Evolutionary conservation across 2,797 vertebrate species (phyloP), one percentile per base, ranked within the genome.

Genomic region (Emys orbicularis): DNA sequence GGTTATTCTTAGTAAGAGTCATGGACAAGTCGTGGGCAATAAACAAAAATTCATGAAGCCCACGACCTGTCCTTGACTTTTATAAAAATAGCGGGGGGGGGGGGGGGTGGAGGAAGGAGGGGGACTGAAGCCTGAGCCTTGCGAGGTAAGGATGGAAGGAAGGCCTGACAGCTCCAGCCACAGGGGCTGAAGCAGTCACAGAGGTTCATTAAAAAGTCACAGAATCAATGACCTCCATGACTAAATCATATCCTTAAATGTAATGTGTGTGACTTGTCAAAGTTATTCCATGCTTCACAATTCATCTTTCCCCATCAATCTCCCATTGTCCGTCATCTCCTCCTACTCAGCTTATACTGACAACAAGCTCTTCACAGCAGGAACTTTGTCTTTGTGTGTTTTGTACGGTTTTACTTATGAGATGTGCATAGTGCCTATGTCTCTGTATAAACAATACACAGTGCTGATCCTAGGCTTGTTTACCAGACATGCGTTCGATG

Each of bases 251-350:
- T 2, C 89, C n/a, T 23, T 84, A 97, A 76, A 47, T 47, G 41
- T 47, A 44, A 47, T 29, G 12, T 16, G 25, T 37, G 72, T 6
- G 13, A 74, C 57, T 84, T 93, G 61, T 90, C 90, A 97, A 97
- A 96, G n/a, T 49, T 90, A 85, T 86, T 94, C 34, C 68, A 41
- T 37, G 50, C 41, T 92, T 92, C 50, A 29, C 89, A 92, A 94
- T 94, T 96, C 89, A 87, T 76, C 90, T 86, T 90, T 65, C 68
- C 11, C 44, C 95, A 91, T 87, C 90, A 94, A 87, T 23, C 16
- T 93, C 29, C 52, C 79, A 92, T 93, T 2, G 0, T 79, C 88
- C 87, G 47, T 94, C 92, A 37, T 54, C 25, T 93, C 80, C 92
- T 96, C 84, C 82, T 90, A 65, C 89, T 90, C 25, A 90, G 92